Evolutionary conservation across 1,140 invertebrate species (phyloP).

Genomic region (Drosophila takahashii): DNA sequence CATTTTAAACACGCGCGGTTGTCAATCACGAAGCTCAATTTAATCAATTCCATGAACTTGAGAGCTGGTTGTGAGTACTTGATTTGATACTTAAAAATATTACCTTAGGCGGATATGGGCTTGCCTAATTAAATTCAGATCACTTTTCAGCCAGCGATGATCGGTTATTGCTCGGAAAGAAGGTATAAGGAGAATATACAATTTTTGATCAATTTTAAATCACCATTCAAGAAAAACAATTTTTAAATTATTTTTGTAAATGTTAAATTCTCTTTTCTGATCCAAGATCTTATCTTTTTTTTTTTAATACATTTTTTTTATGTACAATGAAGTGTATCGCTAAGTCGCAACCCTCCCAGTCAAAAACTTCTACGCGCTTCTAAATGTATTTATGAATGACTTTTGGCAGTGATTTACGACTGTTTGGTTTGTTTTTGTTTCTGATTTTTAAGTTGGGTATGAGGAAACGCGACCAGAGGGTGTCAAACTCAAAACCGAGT

Average conservation of each 20-base stretch:
- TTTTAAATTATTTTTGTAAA: no score
- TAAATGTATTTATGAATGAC: constrained; percentile 28
- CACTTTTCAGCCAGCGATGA: constrained; percentile 27
- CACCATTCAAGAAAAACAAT: no score
- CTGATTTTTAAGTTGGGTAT: constrained; percentile 1
- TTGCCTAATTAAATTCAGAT: constrained; percentile 61
- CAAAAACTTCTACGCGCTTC: background rate
- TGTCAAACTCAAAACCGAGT: constrained; percentile 14
- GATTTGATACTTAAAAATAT: constrained; percentile 14
- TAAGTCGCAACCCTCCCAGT: no score
- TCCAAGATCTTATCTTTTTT: no score
- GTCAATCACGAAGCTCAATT: constrained; percentile 31
- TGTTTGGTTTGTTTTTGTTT: constrained; percentile 1
- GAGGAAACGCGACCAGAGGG: constrained; percentile 28
- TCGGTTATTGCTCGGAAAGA: constrained; percentile 1
- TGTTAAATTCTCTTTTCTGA: no score
- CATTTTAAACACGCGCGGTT: constrained; percentile 47
- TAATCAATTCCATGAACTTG: constrained; percentile 68
- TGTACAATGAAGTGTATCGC: background rate
- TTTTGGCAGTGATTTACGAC: constrained; percentile 12
- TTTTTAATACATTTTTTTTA: no score
- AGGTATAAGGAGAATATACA: background rate
- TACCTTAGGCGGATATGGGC: constrained; percentile 31
- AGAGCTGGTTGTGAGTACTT: constrained; percentile 19
- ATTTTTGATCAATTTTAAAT: background rate